Conservation (phyloP, 1,140 invertebrate genomes). For the Sycobia sp. region DNA sequence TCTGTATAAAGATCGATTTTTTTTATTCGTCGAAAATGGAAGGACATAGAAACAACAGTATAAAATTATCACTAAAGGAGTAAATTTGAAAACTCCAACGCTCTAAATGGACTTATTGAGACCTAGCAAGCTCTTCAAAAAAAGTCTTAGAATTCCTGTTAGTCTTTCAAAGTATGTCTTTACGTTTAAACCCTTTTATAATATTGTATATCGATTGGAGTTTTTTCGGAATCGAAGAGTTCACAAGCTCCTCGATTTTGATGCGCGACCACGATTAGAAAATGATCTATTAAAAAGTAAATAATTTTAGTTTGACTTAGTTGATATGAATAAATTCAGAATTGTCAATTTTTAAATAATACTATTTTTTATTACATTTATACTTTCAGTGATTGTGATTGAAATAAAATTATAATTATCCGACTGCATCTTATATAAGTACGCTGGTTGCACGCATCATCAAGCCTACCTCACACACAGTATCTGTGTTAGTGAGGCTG, state of each 20-base stretch:
- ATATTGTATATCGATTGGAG: neutral
- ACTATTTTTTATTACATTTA: too few species aligned
- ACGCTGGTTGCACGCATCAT: too few species aligned
- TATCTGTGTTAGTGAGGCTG: too few species aligned
- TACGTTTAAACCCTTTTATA: neutral
- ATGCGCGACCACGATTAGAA: too few species aligned
- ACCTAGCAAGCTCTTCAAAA: constrained; percentile 19
- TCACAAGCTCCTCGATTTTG: too few species aligned
- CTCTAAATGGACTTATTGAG: neutral
- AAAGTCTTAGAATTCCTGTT: constrained; percentile 7
- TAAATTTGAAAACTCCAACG: constrained; percentile 12
- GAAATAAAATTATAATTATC: too few species aligned
- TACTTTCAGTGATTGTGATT: too few species aligned
- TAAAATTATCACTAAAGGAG: constrained; percentile 10
- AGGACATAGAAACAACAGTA: neutral
- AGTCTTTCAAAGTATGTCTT: constrained; percentile 9
- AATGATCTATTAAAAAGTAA: neutral
- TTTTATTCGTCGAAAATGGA: constrained; percentile 12
- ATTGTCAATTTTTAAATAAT: neutral
- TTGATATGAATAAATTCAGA: neutral
- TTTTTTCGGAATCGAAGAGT: too few species aligned
- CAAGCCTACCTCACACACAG: too few species aligned
- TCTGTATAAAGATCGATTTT: too few species aligned
- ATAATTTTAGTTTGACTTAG: neutral
- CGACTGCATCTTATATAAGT: too few species aligned